phyloP scores from a whole-genome alignment of 2,888 invertebrate species.

The Lagria hirta region DNA sequence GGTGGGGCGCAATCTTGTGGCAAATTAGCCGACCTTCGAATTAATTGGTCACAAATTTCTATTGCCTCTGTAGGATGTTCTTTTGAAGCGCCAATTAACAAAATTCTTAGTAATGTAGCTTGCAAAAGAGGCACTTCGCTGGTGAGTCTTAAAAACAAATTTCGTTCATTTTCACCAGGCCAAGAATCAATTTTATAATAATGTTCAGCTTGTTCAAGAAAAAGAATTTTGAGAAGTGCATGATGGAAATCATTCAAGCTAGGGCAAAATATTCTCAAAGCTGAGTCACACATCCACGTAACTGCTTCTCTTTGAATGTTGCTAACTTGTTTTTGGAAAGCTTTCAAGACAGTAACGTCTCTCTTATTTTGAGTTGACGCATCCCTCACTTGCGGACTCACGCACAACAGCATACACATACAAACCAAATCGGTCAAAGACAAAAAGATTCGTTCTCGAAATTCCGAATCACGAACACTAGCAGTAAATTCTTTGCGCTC shows the following conservation, averaged over 20 bases:
- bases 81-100: constrained; percentile 74
- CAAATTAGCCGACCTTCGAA: constrained; percentile 80
- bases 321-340: constrained; percentile 51
- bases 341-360: constrained; percentile 57
- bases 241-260: constrained; percentile 72
- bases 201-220: constrained; percentile 75
- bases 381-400: constrained; percentile 72
- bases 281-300: constrained; percentile 84
- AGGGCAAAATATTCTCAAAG: constrained; percentile 69
- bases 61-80: constrained; percentile 83
- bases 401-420: constrained; percentile 79
- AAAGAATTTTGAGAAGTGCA: constrained; percentile 75
- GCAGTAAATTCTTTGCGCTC: constrained; percentile 64
- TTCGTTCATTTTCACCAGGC: constrained; percentile 80
- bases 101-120: constrained; percentile 77
- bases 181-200: constrained; percentile 68
- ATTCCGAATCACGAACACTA: constrained; percentile 65
- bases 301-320: constrained; percentile 84
- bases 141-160: constrained; percentile 73
- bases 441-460: constrained; percentile 80
- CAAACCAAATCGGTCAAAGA: constrained; percentile 83
- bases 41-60: constrained; percentile 82
- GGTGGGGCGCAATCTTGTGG: constrained; percentile 72
- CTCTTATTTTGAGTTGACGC: constrained; percentile 57
- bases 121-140: constrained; percentile 88